Evolutionary conservation across 1,140 invertebrate species (phyloP).

Genomic region (Apis florea): DNA sequence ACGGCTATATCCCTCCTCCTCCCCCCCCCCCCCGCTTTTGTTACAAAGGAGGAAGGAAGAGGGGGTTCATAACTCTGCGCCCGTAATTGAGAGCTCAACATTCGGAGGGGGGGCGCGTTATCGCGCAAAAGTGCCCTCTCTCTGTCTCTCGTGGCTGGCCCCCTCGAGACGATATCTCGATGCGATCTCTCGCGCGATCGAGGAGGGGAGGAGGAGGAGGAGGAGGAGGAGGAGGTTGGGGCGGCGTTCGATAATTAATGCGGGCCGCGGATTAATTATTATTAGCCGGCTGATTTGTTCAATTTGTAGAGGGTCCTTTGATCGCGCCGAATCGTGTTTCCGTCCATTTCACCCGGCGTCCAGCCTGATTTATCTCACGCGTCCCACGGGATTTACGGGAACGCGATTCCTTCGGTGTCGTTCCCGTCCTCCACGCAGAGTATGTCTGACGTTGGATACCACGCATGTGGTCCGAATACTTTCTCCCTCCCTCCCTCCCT

Average conservation of each 20-base stretch:
- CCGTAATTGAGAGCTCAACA: slow-evolving; percentile 79
- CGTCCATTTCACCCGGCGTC: slow-evolving; percentile 67
- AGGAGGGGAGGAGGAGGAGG: neutral
- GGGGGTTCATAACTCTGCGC: slow-evolving; percentile 74
- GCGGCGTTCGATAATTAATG: slow-evolving; percentile 71
- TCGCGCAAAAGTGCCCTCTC: slow-evolving; percentile 42
- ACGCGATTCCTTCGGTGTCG: slow-evolving; percentile 34
- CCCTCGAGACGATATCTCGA: slow-evolving; percentile 5
- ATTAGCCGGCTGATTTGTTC: slow-evolving; percentile 78
- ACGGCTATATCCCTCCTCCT: slow-evolving; percentile 53
- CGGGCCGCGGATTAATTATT: slow-evolving; percentile 78
- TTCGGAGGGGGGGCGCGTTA: slow-evolving; percentile 50
- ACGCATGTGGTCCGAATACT: neutral
- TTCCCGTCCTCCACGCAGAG: slow-evolving; percentile 20
- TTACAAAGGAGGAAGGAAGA: slow-evolving; percentile 26
- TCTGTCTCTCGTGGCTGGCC: slow-evolving; percentile 23
- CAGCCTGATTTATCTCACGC: slow-evolving; percentile 65
- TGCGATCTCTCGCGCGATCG: neutral
- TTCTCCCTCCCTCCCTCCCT: neutral
- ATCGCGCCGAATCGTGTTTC: slow-evolving; percentile 75
- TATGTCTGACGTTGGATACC: neutral
- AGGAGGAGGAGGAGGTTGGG: neutral
- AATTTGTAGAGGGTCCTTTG: slow-evolving; percentile 77
- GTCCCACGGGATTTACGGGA: slow-evolving; percentile 48
- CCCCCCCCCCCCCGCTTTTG: slow-evolving; percentile 18